Conservation (phyloP, 2,888 invertebrate species). For the Pheosia tremula region DNA sequence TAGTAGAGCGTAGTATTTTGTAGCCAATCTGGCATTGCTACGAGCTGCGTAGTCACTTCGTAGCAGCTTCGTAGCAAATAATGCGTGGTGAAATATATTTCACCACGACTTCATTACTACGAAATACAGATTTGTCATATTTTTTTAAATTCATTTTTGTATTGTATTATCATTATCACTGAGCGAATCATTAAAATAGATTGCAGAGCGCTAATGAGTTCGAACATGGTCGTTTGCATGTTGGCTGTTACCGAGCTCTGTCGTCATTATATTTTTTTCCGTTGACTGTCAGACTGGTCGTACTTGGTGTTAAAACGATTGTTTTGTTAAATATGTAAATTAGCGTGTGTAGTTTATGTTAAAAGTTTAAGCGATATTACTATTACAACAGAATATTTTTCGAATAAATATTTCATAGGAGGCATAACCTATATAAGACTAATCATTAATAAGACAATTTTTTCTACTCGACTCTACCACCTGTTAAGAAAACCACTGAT, state of each 20-base stretch:
- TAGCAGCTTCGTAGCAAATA: neutral
- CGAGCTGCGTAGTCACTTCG: neutral
- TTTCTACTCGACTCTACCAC: too few relatives aligned
- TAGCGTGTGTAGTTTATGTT: constrained; percentile 7
- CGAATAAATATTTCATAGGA: too few relatives aligned
- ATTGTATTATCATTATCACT: constrained; percentile 8
- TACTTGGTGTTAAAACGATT: constrained; percentile 37
- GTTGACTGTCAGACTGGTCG: constrained; percentile 23
- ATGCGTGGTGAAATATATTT: neutral
- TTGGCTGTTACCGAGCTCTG: constrained; percentile 11
- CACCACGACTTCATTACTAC: too few relatives aligned
- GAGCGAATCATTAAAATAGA: constrained; percentile 19
- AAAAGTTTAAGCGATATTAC: constrained; percentile 3
- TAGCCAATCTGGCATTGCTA: neutral
- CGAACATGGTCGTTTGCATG: constrained; percentile 32
- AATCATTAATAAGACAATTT: too few relatives aligned
- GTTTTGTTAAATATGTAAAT: constrained; percentile 19
- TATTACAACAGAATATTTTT: too few relatives aligned
- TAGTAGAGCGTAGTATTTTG: constrained; percentile 3
- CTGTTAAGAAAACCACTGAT: too few relatives aligned
- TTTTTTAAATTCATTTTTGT: too few relatives aligned
- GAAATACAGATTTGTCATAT: too few relatives aligned
- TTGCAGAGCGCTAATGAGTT: constrained; percentile 22
- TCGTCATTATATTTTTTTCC: constrained; percentile 30
- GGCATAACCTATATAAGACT: too few relatives aligned